Evolutionary conservation across 2,113 vertebrate genomes (phyloP).

Genomic region (Fregetta grallaria): DNA sequence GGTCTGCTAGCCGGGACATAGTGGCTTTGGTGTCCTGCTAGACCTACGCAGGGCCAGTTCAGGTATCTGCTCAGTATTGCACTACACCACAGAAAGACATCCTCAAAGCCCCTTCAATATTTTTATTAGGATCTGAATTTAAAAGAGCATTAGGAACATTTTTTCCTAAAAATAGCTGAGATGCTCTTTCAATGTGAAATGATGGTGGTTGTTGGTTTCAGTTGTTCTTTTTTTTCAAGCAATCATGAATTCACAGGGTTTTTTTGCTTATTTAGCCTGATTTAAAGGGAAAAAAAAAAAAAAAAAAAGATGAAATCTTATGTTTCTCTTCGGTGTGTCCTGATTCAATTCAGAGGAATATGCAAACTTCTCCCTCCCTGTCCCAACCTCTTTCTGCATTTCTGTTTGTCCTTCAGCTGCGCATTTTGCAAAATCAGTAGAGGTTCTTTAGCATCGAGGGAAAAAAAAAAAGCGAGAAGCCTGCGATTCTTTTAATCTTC

Average conservation of each 20-base stretch:
- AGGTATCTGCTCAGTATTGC: neutral
- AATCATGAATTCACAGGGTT: neutral
- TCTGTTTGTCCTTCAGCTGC: constrained; percentile 6
- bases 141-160: constrained; percentile 78
- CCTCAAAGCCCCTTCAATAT: neutral
- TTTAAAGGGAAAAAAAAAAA: neutral
- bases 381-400: neutral
- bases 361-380: neutral
- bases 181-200: constrained; percentile 74
- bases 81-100: neutral
- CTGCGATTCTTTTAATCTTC: neutral
- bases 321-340: neutral
- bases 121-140: constrained; percentile 25
- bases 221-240: neutral
- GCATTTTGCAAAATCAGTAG: constrained; percentile 12
- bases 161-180: constrained; percentile 78
- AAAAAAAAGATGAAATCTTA: neutral
- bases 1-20: neutral
- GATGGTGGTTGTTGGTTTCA: neutral
- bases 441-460: neutral
- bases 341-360: neutral
- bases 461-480: neutral
- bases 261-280: constrained; percentile 22
- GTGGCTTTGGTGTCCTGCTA: neutral
- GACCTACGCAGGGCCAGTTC: neutral